A percentile compares a stretch with the other conserved stretches of the same genome.
These are phyloP conservation scores for Carassius auratus DNA, from an alignment of 2,113 vertebrate species.

Conservation along the genomic window DNA sequence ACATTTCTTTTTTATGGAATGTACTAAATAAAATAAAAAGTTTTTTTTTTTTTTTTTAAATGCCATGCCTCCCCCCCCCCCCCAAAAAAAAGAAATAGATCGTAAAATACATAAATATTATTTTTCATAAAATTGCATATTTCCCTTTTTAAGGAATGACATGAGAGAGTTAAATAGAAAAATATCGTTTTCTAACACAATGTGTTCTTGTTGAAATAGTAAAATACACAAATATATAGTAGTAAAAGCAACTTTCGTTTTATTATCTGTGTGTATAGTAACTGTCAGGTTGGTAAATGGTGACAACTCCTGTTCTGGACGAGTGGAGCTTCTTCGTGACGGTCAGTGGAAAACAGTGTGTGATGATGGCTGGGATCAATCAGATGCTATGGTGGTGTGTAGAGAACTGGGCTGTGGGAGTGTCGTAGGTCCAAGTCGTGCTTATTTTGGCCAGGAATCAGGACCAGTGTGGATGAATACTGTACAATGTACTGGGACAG, in stretches of 20 bases:
- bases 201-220: too few relatives aligned
- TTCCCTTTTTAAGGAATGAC: too few relatives aligned
- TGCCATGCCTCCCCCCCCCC: too few relatives aligned
- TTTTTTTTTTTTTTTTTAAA: too few relatives aligned
- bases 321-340: not conserved
- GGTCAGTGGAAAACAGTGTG: conserved; percentile 23
- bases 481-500: not conserved
- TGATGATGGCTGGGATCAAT: not conserved
- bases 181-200: too few relatives aligned
- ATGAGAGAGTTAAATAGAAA: too few relatives aligned
- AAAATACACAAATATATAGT: too few relatives aligned
- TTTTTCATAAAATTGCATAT: too few relatives aligned
- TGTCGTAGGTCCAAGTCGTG: not conserved
- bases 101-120: too few relatives aligned
- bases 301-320: not conserved
- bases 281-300: conserved; percentile 30
- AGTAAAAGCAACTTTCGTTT: not conserved
- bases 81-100: too few relatives aligned
- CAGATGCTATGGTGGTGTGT: conserved; percentile 28
- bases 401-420: conserved; percentile 14
- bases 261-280: not conserved
- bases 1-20: too few relatives aligned
- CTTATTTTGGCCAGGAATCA: conserved; percentile 20
- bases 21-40: too few relatives aligned
- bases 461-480: not conserved